phyloP scores from a whole-genome alignment of 2,113 vertebrate species.

The Pterocles orientalis region DNA sequence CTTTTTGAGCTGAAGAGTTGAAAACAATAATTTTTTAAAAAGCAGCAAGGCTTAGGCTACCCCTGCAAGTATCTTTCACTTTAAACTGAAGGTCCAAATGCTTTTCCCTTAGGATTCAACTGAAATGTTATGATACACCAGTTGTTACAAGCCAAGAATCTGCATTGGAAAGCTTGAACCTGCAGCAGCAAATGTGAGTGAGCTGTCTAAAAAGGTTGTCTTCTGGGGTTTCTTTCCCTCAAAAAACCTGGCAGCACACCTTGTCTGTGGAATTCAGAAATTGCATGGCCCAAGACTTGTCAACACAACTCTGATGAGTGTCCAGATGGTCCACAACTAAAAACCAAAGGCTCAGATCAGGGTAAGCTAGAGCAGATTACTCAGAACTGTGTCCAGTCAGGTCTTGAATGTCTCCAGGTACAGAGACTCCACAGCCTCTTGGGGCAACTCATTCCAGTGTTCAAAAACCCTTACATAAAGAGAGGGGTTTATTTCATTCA shows the following conservation, averaged over 20 bases:
- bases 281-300: neutral
- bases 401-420: neutral
- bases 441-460: neutral
- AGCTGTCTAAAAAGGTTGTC: neutral
- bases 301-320: neutral
- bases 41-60: neutral
- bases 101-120: neutral
- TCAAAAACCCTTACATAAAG: neutral
- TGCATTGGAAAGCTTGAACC: neutral
- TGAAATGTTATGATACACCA: neutral
- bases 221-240: neutral
- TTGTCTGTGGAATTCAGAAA: neutral
- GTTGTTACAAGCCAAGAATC: neutral
- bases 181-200: neutral
- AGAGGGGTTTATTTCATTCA: neutral
- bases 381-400: neutral
- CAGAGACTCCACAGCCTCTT: neutral
- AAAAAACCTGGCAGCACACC: neutral
- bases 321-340: neutral
- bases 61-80: neutral
- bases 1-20: neutral
- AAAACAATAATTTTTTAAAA: neutral
- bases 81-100: neutral
- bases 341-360: neutral
- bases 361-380: neutral